Evolutionary conservation across 2,888 invertebrate species (phyloP).

Genomic region (Amorpha juglandis): DNA sequence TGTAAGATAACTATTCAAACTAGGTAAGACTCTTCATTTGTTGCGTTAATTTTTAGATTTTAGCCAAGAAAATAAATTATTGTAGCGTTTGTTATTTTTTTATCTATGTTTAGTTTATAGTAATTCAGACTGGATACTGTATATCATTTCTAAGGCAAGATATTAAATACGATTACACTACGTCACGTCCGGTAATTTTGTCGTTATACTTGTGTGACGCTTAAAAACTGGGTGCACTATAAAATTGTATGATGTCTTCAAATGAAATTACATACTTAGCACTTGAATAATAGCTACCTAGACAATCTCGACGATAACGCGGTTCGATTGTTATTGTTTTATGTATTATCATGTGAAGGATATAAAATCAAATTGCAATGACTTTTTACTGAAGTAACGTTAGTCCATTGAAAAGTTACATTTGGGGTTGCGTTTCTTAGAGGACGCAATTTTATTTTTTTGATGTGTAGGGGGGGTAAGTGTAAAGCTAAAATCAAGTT

Average conservation of each 20-base stretch:
- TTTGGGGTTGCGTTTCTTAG: no score
- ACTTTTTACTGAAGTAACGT: background rate
- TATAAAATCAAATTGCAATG: background rate
- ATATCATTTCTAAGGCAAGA: constrained; percentile 42
- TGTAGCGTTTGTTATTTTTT: background rate
- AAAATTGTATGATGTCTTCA: constrained; percentile 27
- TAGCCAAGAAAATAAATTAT: background rate
- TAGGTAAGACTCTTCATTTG: no score
- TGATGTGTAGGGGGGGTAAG: no score
- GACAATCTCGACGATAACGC: constrained; percentile 17
- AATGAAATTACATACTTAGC: constrained; percentile 26
- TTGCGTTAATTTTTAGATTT: no score
- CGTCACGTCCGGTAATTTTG: constrained; percentile 53
- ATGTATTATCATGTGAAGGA: background rate
- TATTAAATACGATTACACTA: constrained; percentile 49
- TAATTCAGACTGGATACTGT: background rate
- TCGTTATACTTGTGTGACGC: constrained; percentile 41
- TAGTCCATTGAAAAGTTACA: no score
- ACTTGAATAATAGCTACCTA: constrained; percentile 19
- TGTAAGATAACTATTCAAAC: no score
- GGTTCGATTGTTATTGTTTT: constrained; percentile 5
- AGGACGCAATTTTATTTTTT: no score
- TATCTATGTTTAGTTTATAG: background rate
- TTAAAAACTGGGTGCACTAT: constrained; percentile 40
- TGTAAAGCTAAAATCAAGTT: no score